Base-by-base conservation (phyloP, 2,888 invertebrate genomes). In the Thymelicus lineola region DNA sequence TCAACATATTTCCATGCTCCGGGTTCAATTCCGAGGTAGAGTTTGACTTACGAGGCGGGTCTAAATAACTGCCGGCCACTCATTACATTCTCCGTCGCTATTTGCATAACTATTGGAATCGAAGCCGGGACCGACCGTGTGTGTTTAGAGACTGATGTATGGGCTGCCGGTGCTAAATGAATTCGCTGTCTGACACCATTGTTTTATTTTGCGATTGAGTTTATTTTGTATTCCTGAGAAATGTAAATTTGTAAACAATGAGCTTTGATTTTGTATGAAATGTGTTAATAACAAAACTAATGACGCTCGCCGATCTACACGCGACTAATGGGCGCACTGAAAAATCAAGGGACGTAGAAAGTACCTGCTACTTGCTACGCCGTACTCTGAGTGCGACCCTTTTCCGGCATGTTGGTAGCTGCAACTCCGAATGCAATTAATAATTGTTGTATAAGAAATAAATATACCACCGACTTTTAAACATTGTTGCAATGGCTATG, bases 51-150 rank as follows among this genome's bases (percentile, higher is more conserved):
- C 93, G 93, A 87, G 85, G 82, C 80, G 85, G 86, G 84, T 85
- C 88, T 93, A 91, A 93, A 92, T 93, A 91, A 93, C 93, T 86
- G 90, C 89, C 89, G 88, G 86, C 86, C 89, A 86, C 90, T 93
- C 92, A 93, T 93, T 93, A 93, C 91, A 87, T 86, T 84, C 86
- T 83, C 82, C 84, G 82, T 86, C 83, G 89, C 85, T 89, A 93
- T 93, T 93, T 93, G 93, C 93, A 93, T 93, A 93, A 91, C 93
- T 93, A 93, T 93, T 93, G 93, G 92, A 93, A 89, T 90, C 88
- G 91, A 88, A 88, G 81, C 80, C 79, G 73, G 80, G 82, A 72
- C 79, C 79, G 81, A 78, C 84, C 85, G 85, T 91, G 91, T 92
- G 91, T 93, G 91, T 91, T 92, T 90, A 89, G 88, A 84, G 80